Evolutionary conservation across 1,140 invertebrate species (phyloP), one percentile per base, ranked within the genome.

Genomic region (Saccostrea echinata): DNA sequence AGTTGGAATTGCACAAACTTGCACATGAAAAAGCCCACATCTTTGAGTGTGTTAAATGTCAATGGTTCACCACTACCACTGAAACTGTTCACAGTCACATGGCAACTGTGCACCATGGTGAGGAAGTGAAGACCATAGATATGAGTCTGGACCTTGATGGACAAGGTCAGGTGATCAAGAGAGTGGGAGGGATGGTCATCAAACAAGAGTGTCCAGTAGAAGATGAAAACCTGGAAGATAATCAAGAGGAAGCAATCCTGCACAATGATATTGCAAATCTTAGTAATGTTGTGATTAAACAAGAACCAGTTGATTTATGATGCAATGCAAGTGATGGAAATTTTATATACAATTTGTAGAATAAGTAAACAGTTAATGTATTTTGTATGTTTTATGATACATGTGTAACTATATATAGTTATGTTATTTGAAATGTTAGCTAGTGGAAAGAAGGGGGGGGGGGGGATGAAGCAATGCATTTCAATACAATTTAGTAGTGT

Each of bases 31-130:
- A 90, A 33, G 83, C 87, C 11, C 86, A 86, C 24, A 90, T 91
- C 21, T 90, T 87, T 84, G 91, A 91, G 43, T 91, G 91, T 84
- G 86, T 90, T 3, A 71, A 86, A 27, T 91, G 91, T 84, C 91
- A 90, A 18, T 91, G 91, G 91, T 90, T 90, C 81, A 90, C 88
- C n/a, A 57, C 88, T 55, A 83, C 80, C 0, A 27, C 57, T 16
- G 86, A 89, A 12, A 81, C 86, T 11, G 82, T 90, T 21, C 53
- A 55, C 3, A 64, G 30, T 18, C 91, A 91, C 53, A 88, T 89
- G 61, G 64, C 64, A 57, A 84, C 84, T 11, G 30, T 90, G 18
- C 91, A 90, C 85, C 16, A 55, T 16, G 88, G 88, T 0, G 80
- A 88, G 71, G 27, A 86, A 16, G 83, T 89, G 0, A 86, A 86